phyloP scores from a whole-genome alignment of 1,140 invertebrate genomes.

The Penaeus japonicus region DNA sequence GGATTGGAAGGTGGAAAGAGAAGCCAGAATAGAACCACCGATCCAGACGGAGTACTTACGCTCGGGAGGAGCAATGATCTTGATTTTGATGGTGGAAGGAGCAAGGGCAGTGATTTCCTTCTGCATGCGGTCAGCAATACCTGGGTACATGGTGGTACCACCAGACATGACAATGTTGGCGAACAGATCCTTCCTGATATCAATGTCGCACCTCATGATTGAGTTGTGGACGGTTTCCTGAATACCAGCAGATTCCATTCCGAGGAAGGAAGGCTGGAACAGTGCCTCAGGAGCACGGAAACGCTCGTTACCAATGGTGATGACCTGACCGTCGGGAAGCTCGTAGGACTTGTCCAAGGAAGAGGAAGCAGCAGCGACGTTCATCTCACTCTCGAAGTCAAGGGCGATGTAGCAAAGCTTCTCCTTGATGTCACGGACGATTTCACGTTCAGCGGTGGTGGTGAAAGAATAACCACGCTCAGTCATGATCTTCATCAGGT shows the following conservation, averaged over 20 bases:
- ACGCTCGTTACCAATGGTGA: no score
- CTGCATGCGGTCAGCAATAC: slow-evolving; percentile 71
- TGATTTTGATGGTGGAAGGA: slow-evolving; percentile 71
- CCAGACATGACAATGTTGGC: slow-evolving; percentile 75
- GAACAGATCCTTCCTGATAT: slow-evolving; percentile 80
- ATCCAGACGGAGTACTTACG: slow-evolving; percentile 45
- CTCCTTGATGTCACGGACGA: slow-evolving; percentile 78
- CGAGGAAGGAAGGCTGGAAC: slow-evolving; percentile 80
- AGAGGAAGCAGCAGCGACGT: neutral
- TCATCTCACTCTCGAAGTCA: neutral
- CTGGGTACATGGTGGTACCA: slow-evolving; percentile 73
- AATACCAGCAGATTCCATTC: slow-evolving; percentile 83
- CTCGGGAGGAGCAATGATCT: slow-evolving; percentile 63
- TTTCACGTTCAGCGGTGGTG: slow-evolving; percentile 82
- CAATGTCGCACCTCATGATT: slow-evolving; percentile 68
- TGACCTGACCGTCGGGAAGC: neutral
- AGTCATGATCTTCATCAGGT: slow-evolving; percentile 90
- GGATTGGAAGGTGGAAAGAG: slow-evolving; percentile 33
- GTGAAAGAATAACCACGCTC: slow-evolving; percentile 71
- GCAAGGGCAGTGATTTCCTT: slow-evolving; percentile 70
- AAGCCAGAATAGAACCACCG: slow-evolving; percentile 23
- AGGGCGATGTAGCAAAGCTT: neutral
- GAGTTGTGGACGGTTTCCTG: slow-evolving; percentile 80
- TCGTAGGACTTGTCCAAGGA: neutral
- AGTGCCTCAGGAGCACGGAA: slow-evolving; percentile 80